phyloP scores from a whole-genome alignment of 1,140 invertebrate species.

The Sesamia nonagrioides region DNA sequence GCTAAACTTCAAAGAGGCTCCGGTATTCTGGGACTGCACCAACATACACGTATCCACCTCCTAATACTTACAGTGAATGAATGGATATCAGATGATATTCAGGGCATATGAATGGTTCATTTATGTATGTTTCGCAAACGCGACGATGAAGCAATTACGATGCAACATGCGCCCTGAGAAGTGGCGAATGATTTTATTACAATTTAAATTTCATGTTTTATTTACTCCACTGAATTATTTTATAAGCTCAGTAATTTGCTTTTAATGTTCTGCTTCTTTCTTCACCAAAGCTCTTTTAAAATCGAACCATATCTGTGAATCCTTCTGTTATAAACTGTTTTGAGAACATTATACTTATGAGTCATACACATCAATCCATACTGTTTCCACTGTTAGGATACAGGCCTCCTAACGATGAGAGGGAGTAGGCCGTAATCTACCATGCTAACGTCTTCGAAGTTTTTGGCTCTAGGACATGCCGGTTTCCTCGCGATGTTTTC shows the following conservation, averaged over 20 bases:
- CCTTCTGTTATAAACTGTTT: constrained; percentile 19
- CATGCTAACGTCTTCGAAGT: too few relatives aligned
- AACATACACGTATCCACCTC: constrained; percentile 8
- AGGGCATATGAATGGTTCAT: constrained; percentile 53
- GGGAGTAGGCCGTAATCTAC: too few relatives aligned
- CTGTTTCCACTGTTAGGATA: too few relatives aligned
- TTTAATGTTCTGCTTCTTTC: constrained; percentile 43
- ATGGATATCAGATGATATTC: constrained; percentile 54
- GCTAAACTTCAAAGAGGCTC: constrained; percentile 27
- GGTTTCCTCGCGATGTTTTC: too few relatives aligned
- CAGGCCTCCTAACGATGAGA: too few relatives aligned
- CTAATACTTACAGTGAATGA: constrained; percentile 29
- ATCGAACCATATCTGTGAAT: background rate
- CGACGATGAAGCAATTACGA: constrained; percentile 66
- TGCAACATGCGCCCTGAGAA: constrained; percentile 54
- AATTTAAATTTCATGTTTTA: constrained; percentile 61
- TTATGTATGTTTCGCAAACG: constrained; percentile 56
- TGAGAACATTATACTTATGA: background rate
- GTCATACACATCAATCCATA: too few relatives aligned
- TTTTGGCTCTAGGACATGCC: too few relatives aligned
- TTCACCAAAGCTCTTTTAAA: background rate
- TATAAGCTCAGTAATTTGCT: constrained; percentile 50
- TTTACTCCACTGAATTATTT: constrained; percentile 59
- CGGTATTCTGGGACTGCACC: constrained; percentile 1
- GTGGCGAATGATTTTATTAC: constrained; percentile 57